Conservation (phyloP, 2,113 vertebrate species). For the Calidris pugnax region DNA sequence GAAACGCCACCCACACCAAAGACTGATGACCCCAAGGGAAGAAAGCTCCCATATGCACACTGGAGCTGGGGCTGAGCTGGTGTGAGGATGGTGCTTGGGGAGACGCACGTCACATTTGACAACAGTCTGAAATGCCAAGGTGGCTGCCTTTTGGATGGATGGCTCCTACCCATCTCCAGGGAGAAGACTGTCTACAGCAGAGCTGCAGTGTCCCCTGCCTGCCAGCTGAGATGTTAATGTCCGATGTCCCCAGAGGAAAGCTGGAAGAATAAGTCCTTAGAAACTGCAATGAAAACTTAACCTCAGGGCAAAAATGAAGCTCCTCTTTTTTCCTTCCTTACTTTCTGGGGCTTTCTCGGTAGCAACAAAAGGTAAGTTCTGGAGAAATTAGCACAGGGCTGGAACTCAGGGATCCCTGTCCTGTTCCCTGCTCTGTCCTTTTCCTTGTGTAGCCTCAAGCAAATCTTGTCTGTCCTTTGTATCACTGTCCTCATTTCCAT, state of each 20-base stretch:
- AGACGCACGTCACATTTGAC: not conserved
- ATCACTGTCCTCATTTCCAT: not conserved
- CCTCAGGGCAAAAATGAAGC: not conserved
- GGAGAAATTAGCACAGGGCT: not conserved
- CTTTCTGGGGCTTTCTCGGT: not conserved
- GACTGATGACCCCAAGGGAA: not conserved
- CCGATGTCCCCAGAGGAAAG: not conserved
- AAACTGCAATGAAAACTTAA: not conserved
- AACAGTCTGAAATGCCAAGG: conserved; percentile 3
- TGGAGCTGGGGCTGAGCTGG: not conserved
- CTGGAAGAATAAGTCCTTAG: not conserved
- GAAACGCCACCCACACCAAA: not conserved
- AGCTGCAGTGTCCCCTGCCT: not conserved
- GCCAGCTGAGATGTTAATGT: not conserved
- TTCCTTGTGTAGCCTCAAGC: not conserved
- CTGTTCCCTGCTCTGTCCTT: not conserved
- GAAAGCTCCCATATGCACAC: not conserved
- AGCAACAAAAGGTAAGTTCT: not conserved
- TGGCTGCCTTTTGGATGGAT: conserved; percentile 33
- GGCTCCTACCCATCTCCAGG: conserved; percentile 1
- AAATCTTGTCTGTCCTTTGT: not conserved
- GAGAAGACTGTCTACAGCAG: not conserved
- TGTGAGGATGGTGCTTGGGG: not conserved
- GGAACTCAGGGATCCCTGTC: not conserved
- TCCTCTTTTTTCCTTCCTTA: not conserved